A percentile compares a stretch with the other conserved stretches of the same genome.
phyloP scores from a whole-genome alignment of 1,140 invertebrate genomes.

The Nasonia longicornis region DNA sequence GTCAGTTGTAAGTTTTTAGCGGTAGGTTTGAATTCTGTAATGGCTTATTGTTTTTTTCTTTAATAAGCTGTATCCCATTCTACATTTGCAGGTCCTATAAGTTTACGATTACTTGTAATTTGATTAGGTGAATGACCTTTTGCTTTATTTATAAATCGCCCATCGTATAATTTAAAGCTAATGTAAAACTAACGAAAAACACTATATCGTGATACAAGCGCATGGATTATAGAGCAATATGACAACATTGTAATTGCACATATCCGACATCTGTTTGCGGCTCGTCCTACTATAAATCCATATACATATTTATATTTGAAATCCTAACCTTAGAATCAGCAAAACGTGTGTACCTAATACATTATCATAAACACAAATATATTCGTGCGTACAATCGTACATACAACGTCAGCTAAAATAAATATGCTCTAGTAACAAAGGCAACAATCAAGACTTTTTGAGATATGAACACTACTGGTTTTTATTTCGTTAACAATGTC shows the following conservation, averaged over 20 bases:
- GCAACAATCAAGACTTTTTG: neutral
- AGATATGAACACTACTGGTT: no score
- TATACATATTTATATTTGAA: neutral
- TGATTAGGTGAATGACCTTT: no score
- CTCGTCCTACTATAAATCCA: neutral
- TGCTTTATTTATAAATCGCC: no score
- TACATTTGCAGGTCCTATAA: neutral
- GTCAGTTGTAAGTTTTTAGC: neutral
- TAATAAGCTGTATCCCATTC: neutral
- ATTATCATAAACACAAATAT: no score
- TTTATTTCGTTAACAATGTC: neutral
- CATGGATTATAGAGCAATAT: neutral
- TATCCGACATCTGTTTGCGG: neutral
- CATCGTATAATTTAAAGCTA: neutral
- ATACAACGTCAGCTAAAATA: no score
- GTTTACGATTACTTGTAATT: no score
- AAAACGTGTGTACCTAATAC: neutral
- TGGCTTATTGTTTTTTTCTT: neutral
- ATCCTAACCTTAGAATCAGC: neutral
- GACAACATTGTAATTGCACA: neutral
- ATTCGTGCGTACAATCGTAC: no score
- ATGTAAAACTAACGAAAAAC: neutral
- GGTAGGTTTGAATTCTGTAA: slow-evolving; percentile 21
- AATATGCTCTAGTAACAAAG: neutral
- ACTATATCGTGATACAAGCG: no score